These are phyloP conservation scores for Clostera curtula DNA, from an alignment of 2,888 invertebrate species.

Conservation along the genomic window DNA sequence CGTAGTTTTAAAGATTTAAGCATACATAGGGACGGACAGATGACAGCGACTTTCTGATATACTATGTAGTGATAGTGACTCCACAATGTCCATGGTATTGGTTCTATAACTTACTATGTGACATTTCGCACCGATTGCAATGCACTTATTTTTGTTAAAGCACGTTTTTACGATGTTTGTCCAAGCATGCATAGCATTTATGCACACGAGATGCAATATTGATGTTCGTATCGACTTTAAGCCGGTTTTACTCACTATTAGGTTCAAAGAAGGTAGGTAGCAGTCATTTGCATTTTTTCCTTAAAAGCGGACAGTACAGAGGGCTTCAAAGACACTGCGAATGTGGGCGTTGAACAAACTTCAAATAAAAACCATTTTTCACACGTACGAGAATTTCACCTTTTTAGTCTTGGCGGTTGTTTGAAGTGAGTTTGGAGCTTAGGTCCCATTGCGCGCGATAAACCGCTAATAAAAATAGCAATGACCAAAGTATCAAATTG, in stretches of 20 bases:
- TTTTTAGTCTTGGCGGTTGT: constrained; percentile 25
- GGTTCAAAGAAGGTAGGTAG: not conserved
- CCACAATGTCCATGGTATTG: no score
- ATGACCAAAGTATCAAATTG: not conserved
- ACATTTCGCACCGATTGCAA: no score
- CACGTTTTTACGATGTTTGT: no score
- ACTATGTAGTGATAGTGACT: no score
- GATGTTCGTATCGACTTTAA: not conserved
- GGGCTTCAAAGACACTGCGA: constrained; percentile 1
- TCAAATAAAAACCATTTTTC: constrained; percentile 44
- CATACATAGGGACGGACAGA: no score
- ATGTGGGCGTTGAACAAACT: constrained; percentile 33
- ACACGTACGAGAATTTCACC: constrained; percentile 45
- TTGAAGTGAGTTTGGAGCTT: constrained; percentile 15
- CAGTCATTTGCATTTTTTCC: constrained; percentile 1
- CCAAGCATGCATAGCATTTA: no score
- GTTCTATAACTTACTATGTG: no score
- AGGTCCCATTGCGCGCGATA: constrained; percentile 13
- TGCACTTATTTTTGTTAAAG: no score
- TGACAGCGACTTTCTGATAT: no score
- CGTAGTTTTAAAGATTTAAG: no score
- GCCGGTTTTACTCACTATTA: not conserved
- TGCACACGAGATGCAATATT: not conserved
- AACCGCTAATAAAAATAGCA: no score
- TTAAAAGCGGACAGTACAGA: not conserved